These are phyloP conservation scores for Drosophila gunungcola DNA, from an alignment of 1,140 invertebrate species.

Conservation along the genomic window DNA sequence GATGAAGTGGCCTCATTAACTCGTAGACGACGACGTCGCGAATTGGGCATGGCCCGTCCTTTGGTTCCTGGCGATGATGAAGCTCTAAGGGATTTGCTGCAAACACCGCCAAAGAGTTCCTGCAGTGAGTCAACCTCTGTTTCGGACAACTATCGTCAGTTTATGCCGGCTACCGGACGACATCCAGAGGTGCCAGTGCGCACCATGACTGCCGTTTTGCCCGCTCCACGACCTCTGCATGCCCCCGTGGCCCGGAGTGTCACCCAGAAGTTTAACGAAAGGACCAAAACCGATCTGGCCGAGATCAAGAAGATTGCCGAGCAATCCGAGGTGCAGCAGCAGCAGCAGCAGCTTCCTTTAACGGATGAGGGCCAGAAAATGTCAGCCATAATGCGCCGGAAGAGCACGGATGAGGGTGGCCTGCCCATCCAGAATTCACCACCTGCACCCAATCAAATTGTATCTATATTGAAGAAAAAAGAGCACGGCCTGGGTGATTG, in stretches of 20 bases:
- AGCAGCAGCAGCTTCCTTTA: constrained; percentile 2
- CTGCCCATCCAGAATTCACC: constrained; percentile 50
- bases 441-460: constrained; percentile 85
- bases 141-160: constrained; percentile 36
- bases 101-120: constrained; percentile 64
- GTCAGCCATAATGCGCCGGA: constrained; percentile 73
- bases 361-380: constrained; percentile 32
- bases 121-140: constrained; percentile 64
- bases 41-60: constrained; percentile 75
- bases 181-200: constrained; percentile 47
- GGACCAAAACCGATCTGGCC: constrained; percentile 76
- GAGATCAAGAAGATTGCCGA: constrained; percentile 76
- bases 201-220: constrained; percentile 50
- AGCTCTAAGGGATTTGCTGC: constrained; percentile 65
- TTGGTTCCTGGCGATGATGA: constrained; percentile 84
- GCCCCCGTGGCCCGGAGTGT: constrained; percentile 40
- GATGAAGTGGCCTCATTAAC: constrained; percentile 79
- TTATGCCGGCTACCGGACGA: neutral
- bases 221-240: constrained; percentile 26
- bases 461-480: constrained; percentile 93
- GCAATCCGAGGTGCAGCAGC: constrained; percentile 38
- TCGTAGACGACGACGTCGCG: constrained; percentile 84
- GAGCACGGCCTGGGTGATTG: constrained; percentile 85
- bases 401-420: constrained; percentile 83
- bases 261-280: constrained; percentile 70